Percentiles rank a stretch among this genome's conserved stretches.
phyloP scores from a whole-genome alignment of 2,113 vertebrate species.

The Brachypodius melanocephalos region DNA sequence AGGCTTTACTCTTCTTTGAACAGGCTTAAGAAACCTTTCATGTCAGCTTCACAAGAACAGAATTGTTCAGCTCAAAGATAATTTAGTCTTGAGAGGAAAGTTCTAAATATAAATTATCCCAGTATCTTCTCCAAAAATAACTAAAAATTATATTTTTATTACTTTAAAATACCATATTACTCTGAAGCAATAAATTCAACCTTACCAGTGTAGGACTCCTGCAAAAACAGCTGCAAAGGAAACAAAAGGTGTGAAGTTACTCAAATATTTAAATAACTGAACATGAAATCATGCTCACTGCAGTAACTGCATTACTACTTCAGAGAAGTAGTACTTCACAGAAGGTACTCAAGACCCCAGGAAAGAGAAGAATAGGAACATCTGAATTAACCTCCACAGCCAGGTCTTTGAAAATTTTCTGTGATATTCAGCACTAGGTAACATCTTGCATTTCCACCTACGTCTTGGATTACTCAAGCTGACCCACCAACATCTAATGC shows the following conservation, averaged over 20 bases:
- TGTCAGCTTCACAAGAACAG: neutral
- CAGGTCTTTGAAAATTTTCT: neutral
- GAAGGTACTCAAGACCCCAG: neutral
- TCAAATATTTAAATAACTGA: neutral
- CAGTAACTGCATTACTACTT: neutral
- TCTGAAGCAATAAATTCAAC: conserved; percentile 2
- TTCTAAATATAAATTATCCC: neutral
- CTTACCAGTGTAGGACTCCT: conserved; percentile 80
- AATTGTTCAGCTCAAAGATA: neutral
- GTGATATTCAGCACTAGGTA: neutral
- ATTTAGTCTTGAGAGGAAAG: neutral
- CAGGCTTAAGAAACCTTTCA: neutral
- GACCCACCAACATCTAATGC: neutral
- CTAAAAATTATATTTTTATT: neutral
- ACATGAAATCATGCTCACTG: neutral
- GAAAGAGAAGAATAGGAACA: neutral
- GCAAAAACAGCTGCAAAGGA: conserved; percentile 67
- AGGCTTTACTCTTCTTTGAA: neutral
- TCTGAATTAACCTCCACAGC: neutral
- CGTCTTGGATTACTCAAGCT: neutral
- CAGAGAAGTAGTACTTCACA: neutral
- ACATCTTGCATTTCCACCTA: neutral
- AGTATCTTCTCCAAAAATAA: neutral
- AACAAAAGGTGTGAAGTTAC: neutral
- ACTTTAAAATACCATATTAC: neutral